These are phyloP conservation scores for Phalacrocorax pelagicus DNA, from an alignment of 2,113 vertebrate genomes.

Conservation along the genomic window DNA sequence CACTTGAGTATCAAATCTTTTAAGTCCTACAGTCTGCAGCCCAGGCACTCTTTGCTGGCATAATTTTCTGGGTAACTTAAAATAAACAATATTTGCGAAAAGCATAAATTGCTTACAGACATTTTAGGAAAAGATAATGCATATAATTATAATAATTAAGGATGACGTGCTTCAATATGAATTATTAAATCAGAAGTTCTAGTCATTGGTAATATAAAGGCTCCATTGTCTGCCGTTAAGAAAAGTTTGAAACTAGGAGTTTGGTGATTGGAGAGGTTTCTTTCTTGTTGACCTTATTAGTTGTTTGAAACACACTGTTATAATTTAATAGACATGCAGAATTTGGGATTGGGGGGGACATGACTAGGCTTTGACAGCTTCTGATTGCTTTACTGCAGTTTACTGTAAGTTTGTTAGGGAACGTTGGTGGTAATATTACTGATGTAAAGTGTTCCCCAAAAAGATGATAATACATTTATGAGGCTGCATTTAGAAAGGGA, in stretches of 20 bases:
- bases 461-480: background rate
- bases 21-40: background rate
- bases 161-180: background rate
- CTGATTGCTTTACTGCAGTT: background rate
- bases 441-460: background rate
- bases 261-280: background rate
- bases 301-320: background rate
- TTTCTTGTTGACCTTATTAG: background rate
- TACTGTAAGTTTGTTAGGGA: background rate
- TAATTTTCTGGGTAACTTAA: background rate
- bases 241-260: background rate
- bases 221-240: background rate
- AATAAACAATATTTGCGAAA: background rate
- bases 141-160: background rate
- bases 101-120: background rate
- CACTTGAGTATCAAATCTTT: background rate
- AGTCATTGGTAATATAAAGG: background rate
- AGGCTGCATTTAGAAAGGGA: background rate
- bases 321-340: background rate
- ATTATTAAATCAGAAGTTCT: background rate
- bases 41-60: background rate
- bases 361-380: background rate
- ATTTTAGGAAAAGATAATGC: background rate
- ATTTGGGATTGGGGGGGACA: background rate
- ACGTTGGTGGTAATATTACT: background rate